Evolutionary conservation across 2,113 vertebrate genomes (phyloP).

Genomic region (Deroptyus accipitrinus): DNA sequence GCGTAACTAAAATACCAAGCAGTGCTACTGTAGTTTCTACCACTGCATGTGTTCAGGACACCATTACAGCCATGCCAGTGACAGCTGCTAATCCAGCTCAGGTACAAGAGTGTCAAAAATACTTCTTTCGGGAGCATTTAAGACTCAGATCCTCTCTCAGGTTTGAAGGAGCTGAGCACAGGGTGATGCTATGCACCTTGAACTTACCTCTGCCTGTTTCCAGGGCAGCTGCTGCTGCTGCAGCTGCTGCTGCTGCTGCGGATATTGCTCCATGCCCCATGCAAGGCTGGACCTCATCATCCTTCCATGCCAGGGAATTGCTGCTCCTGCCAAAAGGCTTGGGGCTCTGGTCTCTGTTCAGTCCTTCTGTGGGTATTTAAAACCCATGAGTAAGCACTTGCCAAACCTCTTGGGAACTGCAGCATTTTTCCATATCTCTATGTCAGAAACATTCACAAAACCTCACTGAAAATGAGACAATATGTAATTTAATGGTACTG

Average conservation of each 20-base stretch:
- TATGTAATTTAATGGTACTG: constrained; percentile 38
- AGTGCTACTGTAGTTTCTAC: neutral
- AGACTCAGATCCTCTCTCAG: neutral
- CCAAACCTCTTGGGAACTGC: neutral
- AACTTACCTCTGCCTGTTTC: neutral
- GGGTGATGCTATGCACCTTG: neutral
- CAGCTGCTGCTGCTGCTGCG: neutral
- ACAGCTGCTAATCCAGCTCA: neutral
- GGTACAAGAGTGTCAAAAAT: neutral
- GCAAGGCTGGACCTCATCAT: neutral
- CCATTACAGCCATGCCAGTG: neutral
- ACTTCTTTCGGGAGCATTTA: neutral
- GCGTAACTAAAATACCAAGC: neutral
- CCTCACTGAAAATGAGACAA: constrained; percentile 56
- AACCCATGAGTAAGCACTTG: neutral
- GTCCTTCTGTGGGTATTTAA: neutral
- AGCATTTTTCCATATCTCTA: neutral
- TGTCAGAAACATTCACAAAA: constrained; percentile 59
- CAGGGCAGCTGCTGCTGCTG: neutral
- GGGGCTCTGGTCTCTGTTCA: neutral
- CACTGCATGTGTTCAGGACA: neutral
- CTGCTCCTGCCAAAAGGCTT: neutral
- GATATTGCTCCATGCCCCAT: neutral
- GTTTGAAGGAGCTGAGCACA: neutral
- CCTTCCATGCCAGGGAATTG: neutral